Evolutionary conservation across 2,888 invertebrate genomes (phyloP), one percentile per base, ranked within the genome.

Genomic region (Orthosia incerta): DNA sequence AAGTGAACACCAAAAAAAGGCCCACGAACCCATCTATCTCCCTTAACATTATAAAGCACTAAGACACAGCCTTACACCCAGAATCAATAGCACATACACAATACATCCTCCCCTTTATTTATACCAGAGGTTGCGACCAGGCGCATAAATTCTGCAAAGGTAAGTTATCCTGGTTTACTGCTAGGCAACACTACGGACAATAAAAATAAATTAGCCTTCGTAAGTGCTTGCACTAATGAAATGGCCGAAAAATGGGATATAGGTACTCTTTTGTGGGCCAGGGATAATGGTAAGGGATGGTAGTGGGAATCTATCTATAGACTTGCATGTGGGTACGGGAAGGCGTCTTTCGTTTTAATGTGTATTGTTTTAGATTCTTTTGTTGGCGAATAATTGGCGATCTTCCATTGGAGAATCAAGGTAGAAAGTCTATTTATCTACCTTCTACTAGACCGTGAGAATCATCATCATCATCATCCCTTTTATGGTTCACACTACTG

Each of bases 211-310:
- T 86, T 86, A 86, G 84, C 73, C 69, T 65, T 26, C 46, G 79
- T 81, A 80, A 87, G 87, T 85, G 86, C 73, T 71, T 77, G 83
- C 55, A 62, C 74, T 86, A 86, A 86, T 87, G 87, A 86, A 86
- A 86, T 83, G 85, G 62, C 70, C 76, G 79, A 87, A 87, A 83
- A 82, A 72, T 84, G 76, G 61, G 53, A 39, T 75, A 71, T 76
- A 71, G 50, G 60, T 61, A 51, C 48, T 56, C 53, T 62, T 63
- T 62, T 65, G 65, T 56, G 26, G 59, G 26, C 55, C 55, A 46
- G 5, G 51, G n/a, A 11, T 59, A 73, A 68, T 57, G 61, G 61
- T 61, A 45, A 13, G 48, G 31, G 20, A 15, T 23, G 15, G 18
- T 53, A 12, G 26, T 50, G 23, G 48, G 5, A 20, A 39, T 26